phyloP scores from a whole-genome alignment of 2,888 invertebrate species.

The Cantharis rustica region DNA sequence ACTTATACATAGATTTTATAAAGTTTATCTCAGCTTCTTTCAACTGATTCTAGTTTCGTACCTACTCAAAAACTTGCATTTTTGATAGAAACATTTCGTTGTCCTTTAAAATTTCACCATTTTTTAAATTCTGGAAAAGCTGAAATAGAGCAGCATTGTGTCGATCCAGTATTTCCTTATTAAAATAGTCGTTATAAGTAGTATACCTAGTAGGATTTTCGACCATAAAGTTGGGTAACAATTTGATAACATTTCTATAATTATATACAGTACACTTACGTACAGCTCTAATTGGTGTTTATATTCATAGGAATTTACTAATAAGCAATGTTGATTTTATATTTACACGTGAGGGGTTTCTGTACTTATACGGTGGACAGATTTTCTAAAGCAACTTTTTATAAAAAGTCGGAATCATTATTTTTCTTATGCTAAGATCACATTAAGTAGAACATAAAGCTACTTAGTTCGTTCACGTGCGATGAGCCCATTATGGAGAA shows the following conservation, averaged over 20 bases:
- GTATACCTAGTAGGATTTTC: neutral
- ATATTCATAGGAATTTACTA: neutral
- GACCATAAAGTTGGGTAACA: neutral
- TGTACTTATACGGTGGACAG: neutral
- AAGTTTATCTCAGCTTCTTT: neutral
- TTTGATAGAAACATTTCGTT: neutral
- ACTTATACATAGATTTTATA: neutral
- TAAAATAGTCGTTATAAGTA: too few relatives aligned
- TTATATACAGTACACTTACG: neutral
- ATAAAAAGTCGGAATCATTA: neutral
- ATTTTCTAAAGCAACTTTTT: neutral
- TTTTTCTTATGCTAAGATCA: neutral
- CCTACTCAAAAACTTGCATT: neutral
- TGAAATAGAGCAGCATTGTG: neutral
- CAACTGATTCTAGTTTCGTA: neutral
- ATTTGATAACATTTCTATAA: neutral
- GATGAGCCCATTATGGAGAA: neutral
- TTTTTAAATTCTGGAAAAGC: neutral
- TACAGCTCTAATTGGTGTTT: neutral
- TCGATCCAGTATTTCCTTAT: neutral
- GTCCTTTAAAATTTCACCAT: neutral
- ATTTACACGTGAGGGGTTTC: neutral
- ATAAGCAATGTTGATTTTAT: neutral
- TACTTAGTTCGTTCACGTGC: neutral
- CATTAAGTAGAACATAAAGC: neutral